Evolutionary conservation across 2,888 invertebrate genomes (phyloP), one percentile per base, ranked within the genome.

Genomic region (Idaea aversata): DNA sequence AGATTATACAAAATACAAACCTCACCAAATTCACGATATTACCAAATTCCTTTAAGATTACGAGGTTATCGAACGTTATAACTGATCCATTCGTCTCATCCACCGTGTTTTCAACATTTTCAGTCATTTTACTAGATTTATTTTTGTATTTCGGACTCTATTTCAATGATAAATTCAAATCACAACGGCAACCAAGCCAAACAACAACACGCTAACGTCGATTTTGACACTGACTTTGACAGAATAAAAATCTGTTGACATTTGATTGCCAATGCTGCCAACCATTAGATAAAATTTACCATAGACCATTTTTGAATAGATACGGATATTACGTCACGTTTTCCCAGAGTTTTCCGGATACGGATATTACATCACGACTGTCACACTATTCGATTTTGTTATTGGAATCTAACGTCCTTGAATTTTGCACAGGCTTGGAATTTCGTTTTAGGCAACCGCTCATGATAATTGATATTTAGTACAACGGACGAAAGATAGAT

Each of bases 21-120:
- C 83, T 84, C 5, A 93, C 88, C 63, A 86, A 77, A 77, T 89
- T 87, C 6, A 86, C 83, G 69, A 93, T 91, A 69, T 91, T 91
- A 69, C 86, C 85, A 59, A 92, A 86, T 74, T 93, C 92, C 75
- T 87, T 91, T 35, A 92, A 72, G 68, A 93, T 90, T 5, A 86
- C 85, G 59, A 90, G 78, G 73, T 91, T 93, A 72, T 90, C 88
- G 72, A 90, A 91, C 15, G 82, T 78, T 65, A 85, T 77, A 68
- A 86, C 87, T 0, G 85, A 81, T 72, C 74, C 82, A 68, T 78
- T 82, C 78, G 85, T 82, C 65, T 86, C 85, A 3, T 78, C 81
- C 47, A 67, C 71, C 67, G 75, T 78, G 67, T 84, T 81, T 68
- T 81, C 80, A 36, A 74, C 68, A 66, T 84, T 79, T 74, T 87